Evolutionary conservation across 92 coral and sea anemone genomes (phyloP), one percentile per base, ranked within the genome.

Genomic region (Epizoanthus scotinus): DNA sequence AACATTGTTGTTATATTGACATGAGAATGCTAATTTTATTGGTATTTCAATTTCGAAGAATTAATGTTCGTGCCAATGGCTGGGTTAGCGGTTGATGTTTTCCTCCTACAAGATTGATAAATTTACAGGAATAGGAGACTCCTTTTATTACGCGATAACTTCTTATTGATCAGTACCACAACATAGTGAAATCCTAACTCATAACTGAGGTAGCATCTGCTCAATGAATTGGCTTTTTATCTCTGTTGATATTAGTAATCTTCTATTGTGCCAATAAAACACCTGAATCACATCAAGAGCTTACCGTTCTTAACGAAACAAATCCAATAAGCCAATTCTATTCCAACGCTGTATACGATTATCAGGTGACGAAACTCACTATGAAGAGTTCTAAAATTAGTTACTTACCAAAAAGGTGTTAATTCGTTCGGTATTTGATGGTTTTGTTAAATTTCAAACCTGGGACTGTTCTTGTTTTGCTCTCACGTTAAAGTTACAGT

Each of bases 11-110:
- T 13, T 34, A 74, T 58, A 74, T 74, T 74, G 34, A 27, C 67
- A 44, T 17, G 58, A 68, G 22, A 75, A 75, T 38, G 61, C 38
- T 59, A 75, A 10, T 36, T 75, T 74, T 75, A 54, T 75, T 75
- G 22, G 15, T 38, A 3, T 36, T 75, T 74, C 42, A 12, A 59
- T 20, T 75, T 55, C 36, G 24, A 21, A 54, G 55, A 68, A 58
- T 75, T 36, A 59, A 12, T 75, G 59, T 59, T 56, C 3, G 27
- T 59, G 55, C 68, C 81, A 75, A 75, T 75, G 59, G 36, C 62
- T 75, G 66, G 1, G 47, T 22, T 34, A 36, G 52, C 57, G 68
- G 68, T 12, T 13, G 2, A 34, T 15, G 8, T 74, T 75, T 60
- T 36, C 13, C 22, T 24, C 55, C 68, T 10, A 7, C 17, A 20